Base-by-base conservation (phyloP, 2,113 vertebrate species). In the Phrynocephalus versicolor region DNA sequence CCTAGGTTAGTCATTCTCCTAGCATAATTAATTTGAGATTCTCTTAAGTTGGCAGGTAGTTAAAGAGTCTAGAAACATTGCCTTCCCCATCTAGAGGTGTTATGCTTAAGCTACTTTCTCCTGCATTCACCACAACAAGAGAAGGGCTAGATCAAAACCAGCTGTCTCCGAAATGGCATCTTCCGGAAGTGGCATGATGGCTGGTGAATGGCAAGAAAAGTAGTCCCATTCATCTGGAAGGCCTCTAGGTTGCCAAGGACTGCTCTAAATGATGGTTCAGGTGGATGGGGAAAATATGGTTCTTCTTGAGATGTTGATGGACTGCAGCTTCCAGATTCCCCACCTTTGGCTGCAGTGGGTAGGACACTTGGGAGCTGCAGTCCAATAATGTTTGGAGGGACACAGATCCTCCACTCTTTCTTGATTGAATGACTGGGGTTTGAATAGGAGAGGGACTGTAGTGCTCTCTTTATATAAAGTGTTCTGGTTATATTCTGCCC, bases 1-100 rank as follows among this genome's bases (percentile, higher is more conserved):
- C 79, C 81, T 79, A 45, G 51, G n/a, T 57, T 69, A 19, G 14
- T 33, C 85, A 87, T 75, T 92, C 75, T 30, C 27, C 23, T 45
- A 74, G 51, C 6, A 62, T 41, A 81, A 86, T 80, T 83, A 25
- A 0, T 64, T 79, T 70, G 19, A 51, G 83, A 83, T 67, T 64
- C 6, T 89, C 81, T 73, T 2, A 25, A 18, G 27, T 25, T 89
- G 51, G 51, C 51, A 83, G 79, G 8, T 16, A 18, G 0, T 25
- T 74, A 58, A 25, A 64, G 58, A 41, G n/a, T 23, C 25, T 1
- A 35, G 45, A n/a, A 73, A 27, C 51, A 70, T 19, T 71, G 75
- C n/a, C 13, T 79, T 55, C n/a, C 27, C 55, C 25, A 12, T 30
- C 33, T 74, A 6, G 74, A 67, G 41, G 65, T 30, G 35, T 37